These are phyloP conservation scores for Aradus depressus DNA, from an alignment of 2,888 invertebrate species.

Conservation along the genomic window DNA sequence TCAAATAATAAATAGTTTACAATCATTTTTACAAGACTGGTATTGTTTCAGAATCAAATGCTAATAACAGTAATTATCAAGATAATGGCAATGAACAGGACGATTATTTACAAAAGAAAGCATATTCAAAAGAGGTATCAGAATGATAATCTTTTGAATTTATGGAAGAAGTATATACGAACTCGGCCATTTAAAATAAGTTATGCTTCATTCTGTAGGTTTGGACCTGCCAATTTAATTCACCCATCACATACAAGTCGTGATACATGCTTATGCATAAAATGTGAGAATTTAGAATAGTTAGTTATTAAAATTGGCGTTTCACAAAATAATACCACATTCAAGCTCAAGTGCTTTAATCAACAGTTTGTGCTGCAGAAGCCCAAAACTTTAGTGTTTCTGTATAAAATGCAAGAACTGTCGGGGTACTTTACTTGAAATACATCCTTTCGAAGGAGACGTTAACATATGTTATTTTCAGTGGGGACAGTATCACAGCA, in stretches of 20 bases:
- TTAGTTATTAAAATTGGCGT: background rate
- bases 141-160: background rate
- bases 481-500: no score
- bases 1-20: no score
- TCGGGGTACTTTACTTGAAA: no score
- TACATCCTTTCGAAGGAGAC: conserved; percentile 2
- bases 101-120: conserved; percentile 1
- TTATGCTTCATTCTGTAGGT: background rate
- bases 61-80: no score
- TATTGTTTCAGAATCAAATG: no score
- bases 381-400: background rate
- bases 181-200: background rate
- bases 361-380: conserved; percentile 3
- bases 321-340: background rate
- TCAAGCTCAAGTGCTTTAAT: background rate
- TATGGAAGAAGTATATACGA: background rate
- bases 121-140: conserved; percentile 1
- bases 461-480: background rate
- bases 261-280: conserved; percentile 2
- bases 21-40: no score
- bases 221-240: background rate
- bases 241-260: background rate
- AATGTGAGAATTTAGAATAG: conserved; percentile 1
- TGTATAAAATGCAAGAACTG: background rate
- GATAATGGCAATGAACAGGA: no score